Conservation (phyloP, 2,888 invertebrate species). For the Heliconius ismenius region DNA sequence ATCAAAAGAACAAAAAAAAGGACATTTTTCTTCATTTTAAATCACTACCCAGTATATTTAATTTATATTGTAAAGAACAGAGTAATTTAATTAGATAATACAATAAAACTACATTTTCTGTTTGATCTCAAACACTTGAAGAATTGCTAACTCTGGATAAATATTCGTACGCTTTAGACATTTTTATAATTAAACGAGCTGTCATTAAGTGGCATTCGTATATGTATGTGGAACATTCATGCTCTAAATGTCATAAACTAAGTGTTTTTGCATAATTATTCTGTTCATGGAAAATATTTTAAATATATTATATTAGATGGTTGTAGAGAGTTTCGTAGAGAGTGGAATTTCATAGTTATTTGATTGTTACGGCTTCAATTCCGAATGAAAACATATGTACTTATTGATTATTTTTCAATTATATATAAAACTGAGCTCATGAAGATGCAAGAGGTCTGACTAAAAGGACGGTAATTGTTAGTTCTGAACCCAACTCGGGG, state of each 20-base stretch:
- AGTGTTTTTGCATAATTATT: neutral
- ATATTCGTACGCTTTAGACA: constrained; percentile 4
- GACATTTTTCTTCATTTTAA: no score
- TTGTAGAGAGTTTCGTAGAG: neutral
- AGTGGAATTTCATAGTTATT: neutral
- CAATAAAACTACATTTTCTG: neutral
- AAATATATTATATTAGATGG: neutral
- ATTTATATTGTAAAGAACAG: neutral
- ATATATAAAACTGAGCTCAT: neutral
- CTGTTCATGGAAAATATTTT: neutral
- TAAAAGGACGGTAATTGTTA: no score
- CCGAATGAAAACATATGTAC: neutral
- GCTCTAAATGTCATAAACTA: constrained; percentile 7
- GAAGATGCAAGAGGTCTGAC: no score
- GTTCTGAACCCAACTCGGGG: no score
- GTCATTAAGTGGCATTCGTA: constrained; percentile 1
- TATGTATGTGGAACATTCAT: neutral
- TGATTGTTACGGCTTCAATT: neutral
- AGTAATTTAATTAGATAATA: constrained; percentile 1
- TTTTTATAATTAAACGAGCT: constrained; percentile 9
- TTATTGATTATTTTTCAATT: no score
- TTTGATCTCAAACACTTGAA: constrained; percentile 17
- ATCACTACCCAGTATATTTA: neutral
- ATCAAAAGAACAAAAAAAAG: no score
- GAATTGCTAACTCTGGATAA: constrained; percentile 1